Percentiles rank a stretch among this genome's conserved stretches.
Evolutionary conservation across 64 coral and sea anemone genomes (phyloP).

Genomic region (Dendronephthya gigantea): DNA sequence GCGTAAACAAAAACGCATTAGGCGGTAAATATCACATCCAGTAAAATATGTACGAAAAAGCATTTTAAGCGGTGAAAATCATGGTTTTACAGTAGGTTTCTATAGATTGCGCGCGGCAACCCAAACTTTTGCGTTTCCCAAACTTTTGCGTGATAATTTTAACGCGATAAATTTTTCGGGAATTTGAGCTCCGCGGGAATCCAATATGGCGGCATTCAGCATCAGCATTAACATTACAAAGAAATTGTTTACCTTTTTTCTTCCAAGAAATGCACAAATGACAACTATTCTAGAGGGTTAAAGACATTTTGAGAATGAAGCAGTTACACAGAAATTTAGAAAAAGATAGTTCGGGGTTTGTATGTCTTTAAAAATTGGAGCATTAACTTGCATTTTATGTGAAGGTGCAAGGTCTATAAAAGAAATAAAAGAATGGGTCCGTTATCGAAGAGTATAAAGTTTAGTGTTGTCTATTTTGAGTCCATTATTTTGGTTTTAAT

Average conservation of each 20-base stretch:
- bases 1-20: background rate
- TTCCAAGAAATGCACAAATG: background rate
- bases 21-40: background rate
- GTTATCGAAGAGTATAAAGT: no score
- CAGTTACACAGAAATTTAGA: constrained; percentile 70
- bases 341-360: constrained; percentile 97
- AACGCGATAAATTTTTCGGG: background rate
- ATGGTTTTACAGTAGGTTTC: no score
- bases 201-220: background rate
- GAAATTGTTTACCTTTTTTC: background rate
- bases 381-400: background rate
- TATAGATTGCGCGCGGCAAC: no score
- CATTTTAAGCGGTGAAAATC: no score
- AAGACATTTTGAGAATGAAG: constrained; percentile 44
- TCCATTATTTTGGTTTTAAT: no score
- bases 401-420: background rate
- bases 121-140: no score
- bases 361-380: background rate
- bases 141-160: background rate
- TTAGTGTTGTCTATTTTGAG: no score
- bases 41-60: no score
- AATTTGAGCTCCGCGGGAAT: no score
- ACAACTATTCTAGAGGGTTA: background rate
- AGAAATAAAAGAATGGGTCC: background rate
- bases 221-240: no score